Evolutionary conservation across 2,797 vertebrate species (phyloP).

Genomic region (Odontamblyopus lacepedii): DNA sequence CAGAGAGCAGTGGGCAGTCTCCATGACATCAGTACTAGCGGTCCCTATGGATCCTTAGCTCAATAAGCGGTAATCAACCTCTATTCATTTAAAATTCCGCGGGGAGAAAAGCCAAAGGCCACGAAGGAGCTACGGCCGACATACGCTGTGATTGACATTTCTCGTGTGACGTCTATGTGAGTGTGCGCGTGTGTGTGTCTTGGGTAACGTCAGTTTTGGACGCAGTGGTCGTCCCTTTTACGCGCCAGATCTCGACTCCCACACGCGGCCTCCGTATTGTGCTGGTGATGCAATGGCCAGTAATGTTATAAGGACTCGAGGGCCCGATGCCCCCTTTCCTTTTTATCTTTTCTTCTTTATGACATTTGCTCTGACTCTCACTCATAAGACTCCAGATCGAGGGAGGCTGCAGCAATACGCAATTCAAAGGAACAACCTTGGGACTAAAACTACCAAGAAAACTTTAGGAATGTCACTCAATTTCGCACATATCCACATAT

Average conservation of each 20-base stretch:
- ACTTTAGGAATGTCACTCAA: background rate
- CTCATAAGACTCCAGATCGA: constrained; percentile 24
- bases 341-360: constrained; percentile 45
- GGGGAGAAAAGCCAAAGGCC: constrained; percentile 12
- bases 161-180: constrained; percentile 4
- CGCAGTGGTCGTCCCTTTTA: constrained; percentile 40
- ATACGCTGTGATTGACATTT: constrained; percentile 26
- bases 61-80: constrained; percentile 55
- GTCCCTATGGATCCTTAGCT: constrained; percentile 41
- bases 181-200: background rate
- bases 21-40: constrained; percentile 37
- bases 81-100: constrained; percentile 31
- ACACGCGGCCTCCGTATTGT: constrained; percentile 32
- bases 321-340: constrained; percentile 33
- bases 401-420: background rate
- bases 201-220: background rate
- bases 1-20: constrained; percentile 21
- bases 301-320: constrained; percentile 50
- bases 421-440: constrained; percentile 3
- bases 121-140: background rate
- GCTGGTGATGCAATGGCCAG: constrained; percentile 67
- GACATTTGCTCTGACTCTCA: constrained; percentile 37
- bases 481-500: background rate
- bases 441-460: background rate
- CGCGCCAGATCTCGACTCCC: constrained; percentile 37